Conservation (phyloP, 1,140 invertebrate genomes). For the Ips typographus region DNA sequence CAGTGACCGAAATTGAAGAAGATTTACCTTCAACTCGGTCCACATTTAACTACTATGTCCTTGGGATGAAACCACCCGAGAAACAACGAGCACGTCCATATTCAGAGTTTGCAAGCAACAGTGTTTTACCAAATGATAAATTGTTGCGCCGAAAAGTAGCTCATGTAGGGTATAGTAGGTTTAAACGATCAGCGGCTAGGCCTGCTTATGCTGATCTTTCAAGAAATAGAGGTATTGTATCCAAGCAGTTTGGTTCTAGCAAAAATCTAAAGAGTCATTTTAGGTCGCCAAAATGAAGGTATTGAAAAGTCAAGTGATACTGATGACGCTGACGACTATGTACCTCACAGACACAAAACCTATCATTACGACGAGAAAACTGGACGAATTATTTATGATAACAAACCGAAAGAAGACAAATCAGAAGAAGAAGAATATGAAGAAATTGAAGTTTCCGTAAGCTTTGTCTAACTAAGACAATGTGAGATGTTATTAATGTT, state of each 20-base stretch:
- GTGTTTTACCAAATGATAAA: slow-evolving; percentile 6
- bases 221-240: slow-evolving; percentile 33
- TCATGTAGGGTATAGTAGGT: slow-evolving; percentile 6
- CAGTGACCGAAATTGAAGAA: slow-evolving; percentile 9
- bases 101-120: slow-evolving; percentile 37
- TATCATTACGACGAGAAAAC: slow-evolving; percentile 50
- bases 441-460: slow-evolving; percentile 25
- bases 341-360: slow-evolving; percentile 47
- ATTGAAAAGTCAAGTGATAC: slow-evolving; percentile 30
- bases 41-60: slow-evolving; percentile 40
- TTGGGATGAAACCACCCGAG: slow-evolving; percentile 47
- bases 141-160: slow-evolving; percentile 14
- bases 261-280: neutral
- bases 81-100: slow-evolving; percentile 40
- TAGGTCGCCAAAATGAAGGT: slow-evolving; percentile 29
- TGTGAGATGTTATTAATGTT: neutral
- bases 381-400: slow-evolving; percentile 47
- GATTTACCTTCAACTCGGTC: neutral
- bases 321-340: slow-evolving; percentile 48
- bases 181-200: slow-evolving; percentile 33
- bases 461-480: neutral
- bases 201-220: slow-evolving; percentile 39
- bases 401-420: slow-evolving; percentile 27
- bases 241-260: neutral
- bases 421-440: slow-evolving; percentile 37